Conservation (phyloP, 2,113 vertebrate species). For the Rhineura floridana region DNA sequence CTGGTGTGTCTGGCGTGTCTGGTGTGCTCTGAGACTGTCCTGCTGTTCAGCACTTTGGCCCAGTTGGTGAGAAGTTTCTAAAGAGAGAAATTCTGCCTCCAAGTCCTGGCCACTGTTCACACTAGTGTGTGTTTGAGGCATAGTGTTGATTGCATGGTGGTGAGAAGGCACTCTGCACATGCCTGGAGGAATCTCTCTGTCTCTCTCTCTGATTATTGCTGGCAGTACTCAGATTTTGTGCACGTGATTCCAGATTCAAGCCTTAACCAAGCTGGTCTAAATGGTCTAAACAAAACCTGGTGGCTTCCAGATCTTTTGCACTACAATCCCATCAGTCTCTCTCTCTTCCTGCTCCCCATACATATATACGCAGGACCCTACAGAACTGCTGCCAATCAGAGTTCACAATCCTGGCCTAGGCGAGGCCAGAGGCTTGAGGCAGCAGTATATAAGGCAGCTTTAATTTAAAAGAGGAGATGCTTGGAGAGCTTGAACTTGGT, state of each 20-base stretch:
- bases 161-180: background rate
- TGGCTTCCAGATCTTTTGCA: too few species aligned
- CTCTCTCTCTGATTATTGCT: background rate
- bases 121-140: background rate
- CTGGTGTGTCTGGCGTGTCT: too few species aligned
- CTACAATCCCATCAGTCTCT: too few species aligned
- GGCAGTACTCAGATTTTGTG: background rate
- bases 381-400: background rate
- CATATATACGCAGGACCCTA: too few species aligned
- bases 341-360: too few species aligned
- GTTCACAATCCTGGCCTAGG: too few species aligned
- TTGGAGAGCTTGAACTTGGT: background rate
- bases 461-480: too few species aligned
- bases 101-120: background rate
- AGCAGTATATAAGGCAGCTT: too few species aligned
- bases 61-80: accelerated
- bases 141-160: background rate
- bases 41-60: accelerated
- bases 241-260: background rate
- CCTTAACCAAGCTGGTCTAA: too few species aligned
- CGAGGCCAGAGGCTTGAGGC: too few species aligned
- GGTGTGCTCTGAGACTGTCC: too few species aligned
- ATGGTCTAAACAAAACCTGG: background rate
- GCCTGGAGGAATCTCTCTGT: background rate
- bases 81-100: background rate